Base-by-base conservation (phyloP, 2,888 invertebrate genomes). In the Steromphala cineraria region DNA sequence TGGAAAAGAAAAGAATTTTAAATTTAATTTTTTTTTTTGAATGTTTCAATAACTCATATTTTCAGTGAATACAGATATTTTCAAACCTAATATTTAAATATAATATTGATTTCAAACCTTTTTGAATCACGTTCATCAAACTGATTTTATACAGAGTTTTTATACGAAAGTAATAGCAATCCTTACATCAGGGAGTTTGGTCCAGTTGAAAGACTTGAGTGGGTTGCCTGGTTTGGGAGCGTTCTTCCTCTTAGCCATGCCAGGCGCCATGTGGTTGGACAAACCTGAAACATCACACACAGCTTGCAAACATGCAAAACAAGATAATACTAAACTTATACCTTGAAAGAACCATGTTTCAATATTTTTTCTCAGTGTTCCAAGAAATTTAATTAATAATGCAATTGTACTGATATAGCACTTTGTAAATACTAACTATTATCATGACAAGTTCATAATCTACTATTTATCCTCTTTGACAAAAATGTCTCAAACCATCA, bases 181-280 rank as follows among this genome's bases (percentile, higher is more conserved):
- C 89, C n/a, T 88, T 89, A 93, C 93, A 88, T 98, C 98, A 0
- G 98, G 97, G 82, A 98, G 94, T 93, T 98, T 98, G 78, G 97
- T 97, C 99, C 99, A 99, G 94, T 99, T 99, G 94, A 99, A 98
- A 79, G 98, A 98, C 94, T 99, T 99, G 79, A 99, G 94, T 0
- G 98, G 97, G 93, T 97, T 97, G 5, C 97, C 95, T 0, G 99
- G 97, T 88, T 97, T 97, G 15, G 99, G 99, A 81, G 98, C 97
- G 94, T 98, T 97, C 94, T 97, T 98, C 83, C 89, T 87, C 31
- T 85, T 85, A 15, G 81, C 80, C 15, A 87, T 53, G 5, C 76
- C 76, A 36, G 71, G 71, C n/a, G 36, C 28, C 28, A 71, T 36
- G 36, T 71, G 31, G n/a, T 71, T 71, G 36, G 40, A 17, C 19